Percentiles rank a stretch among this genome's conserved stretches.
These are phyloP conservation scores for Lagodon rhomboides DNA, from an alignment of 2,797 vertebrate genomes.

Conservation along the genomic window DNA sequence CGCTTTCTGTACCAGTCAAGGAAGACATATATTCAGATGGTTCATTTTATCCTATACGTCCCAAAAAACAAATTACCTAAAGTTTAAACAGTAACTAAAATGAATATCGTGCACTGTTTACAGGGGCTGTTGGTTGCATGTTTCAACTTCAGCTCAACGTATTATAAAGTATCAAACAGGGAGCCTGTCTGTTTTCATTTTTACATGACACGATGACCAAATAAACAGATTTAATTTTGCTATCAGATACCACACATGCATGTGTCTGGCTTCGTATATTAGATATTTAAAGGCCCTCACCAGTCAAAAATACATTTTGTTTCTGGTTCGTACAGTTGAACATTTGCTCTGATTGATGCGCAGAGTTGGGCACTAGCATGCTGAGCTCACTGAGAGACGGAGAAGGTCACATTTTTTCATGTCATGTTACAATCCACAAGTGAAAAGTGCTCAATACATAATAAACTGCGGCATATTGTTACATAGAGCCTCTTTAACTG, in stretches of 20 bases:
- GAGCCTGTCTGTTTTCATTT: constrained; percentile 2
- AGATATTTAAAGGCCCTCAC: neutral
- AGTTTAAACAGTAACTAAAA: neutral
- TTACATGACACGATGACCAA: neutral
- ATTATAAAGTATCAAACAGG: constrained; percentile 94
- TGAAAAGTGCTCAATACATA: no score
- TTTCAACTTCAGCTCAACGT: neutral
- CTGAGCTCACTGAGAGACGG: no score
- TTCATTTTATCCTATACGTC: neutral
- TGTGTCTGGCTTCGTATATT: neutral
- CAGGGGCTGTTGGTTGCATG: neutral
- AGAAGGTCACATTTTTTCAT: no score
- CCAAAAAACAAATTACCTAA: neutral
- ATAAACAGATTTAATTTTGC: neutral
- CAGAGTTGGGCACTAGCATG: no score
- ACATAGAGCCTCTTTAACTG: no score
- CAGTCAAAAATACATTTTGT: no score
- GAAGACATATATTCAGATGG: neutral
- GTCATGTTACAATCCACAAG: no score
- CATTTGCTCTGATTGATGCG: no score
- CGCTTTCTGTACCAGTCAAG: constrained; percentile 3
- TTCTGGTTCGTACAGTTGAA: no score
- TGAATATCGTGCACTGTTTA: neutral
- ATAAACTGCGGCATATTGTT: no score
- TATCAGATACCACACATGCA: neutral